Base-by-base conservation (phyloP, 2,113 vertebrate genomes). In the Osmerus mordax region DNA sequence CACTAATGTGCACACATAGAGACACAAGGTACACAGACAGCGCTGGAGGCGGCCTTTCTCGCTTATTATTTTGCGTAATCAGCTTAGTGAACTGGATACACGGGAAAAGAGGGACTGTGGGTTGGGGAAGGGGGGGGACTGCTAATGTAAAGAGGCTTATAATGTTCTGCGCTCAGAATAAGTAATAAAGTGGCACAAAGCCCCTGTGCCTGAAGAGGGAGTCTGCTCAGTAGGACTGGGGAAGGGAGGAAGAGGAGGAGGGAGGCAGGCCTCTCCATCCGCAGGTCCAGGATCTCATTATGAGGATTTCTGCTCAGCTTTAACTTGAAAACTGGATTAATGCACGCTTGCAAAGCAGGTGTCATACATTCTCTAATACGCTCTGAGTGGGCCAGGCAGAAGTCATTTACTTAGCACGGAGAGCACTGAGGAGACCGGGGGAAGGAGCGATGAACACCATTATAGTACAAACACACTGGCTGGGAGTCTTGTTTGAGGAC, bases 1-100 rank as follows among this genome's bases (percentile, higher is more conserved):
- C 16, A 66, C 65, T 58, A 29, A 53, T 55, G 29, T 25, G 73
- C 61, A 47, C 73, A 65, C 51, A 36, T 13, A 55, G 16, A 41
- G 15, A 67, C 73, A 28, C 62, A 28, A 58, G 1, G 56, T 71
- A 69, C 28, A n/a, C 73, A 77, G 75, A 73, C 76, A 80, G 67
- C 3, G 82, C 87, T 83, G 67, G 67, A 85, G 87, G 87, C 87
- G 82, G 6, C 54, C 55, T 55, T 61, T 60, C 66, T 69, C 82
- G 83, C 85, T 88, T 87, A 92, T 92, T 92, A 92, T 92, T 88
- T 91, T 92, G 90, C 91, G 91, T 92, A 93, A 93, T 92, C 90
- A 91, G 89, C 88, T 92, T 93, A 92, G 86, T 80, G 85, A 76
- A 82, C 77, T 71, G 78, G 78, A 87, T 84, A 81, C 83, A 79